A percentile compares a stretch with the other conserved stretches of the same genome.
phyloP scores from a whole-genome alignment of 2,797 vertebrate genomes.

The Esox lucius region DNA sequence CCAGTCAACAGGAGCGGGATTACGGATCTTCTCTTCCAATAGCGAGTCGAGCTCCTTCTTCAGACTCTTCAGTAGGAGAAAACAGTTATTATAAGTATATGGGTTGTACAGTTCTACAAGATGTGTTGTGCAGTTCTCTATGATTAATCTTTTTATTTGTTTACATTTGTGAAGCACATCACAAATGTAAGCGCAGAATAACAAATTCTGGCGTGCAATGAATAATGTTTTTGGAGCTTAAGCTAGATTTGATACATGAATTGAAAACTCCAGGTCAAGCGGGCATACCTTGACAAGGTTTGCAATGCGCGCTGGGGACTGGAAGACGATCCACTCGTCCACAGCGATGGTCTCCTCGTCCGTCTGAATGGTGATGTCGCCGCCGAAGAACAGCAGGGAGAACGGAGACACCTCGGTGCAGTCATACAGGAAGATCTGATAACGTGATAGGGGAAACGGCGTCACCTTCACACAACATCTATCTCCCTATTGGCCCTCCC shows the following conservation, averaged over 20 bases:
- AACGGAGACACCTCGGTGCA: conserved; percentile 97
- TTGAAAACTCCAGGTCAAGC: background rate
- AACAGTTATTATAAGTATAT: no score
- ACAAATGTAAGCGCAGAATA: no score
- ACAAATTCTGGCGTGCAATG: no score
- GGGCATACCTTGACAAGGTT: conserved; percentile 89
- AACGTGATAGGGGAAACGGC: conserved; percentile 11
- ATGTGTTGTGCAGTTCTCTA: no score
- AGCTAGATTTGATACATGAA: no score
- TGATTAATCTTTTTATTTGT: no score
- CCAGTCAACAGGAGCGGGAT: conserved; percentile 92
- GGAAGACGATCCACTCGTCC: conserved; percentile 96
- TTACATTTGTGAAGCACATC: no score
- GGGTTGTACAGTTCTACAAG: no score
- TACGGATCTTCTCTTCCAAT: conserved; percentile 91
- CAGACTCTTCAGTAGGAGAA: conserved; percentile 75
- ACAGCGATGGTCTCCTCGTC: conserved; percentile 97
- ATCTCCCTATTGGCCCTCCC: background rate
- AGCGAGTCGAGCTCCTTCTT: conserved; percentile 88
- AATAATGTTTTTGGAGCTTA: no score
- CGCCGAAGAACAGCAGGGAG: conserved; percentile 95
- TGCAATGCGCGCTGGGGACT: conserved; percentile 92
- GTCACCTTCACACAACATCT: background rate
- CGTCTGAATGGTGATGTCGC: conserved; percentile 95
- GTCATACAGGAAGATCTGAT: conserved; percentile 96